Percentiles rank a stretch among this genome's conserved stretches.
phyloP scores from a whole-genome alignment of 2,113 vertebrate genomes.

The Clarias magur region DNA sequence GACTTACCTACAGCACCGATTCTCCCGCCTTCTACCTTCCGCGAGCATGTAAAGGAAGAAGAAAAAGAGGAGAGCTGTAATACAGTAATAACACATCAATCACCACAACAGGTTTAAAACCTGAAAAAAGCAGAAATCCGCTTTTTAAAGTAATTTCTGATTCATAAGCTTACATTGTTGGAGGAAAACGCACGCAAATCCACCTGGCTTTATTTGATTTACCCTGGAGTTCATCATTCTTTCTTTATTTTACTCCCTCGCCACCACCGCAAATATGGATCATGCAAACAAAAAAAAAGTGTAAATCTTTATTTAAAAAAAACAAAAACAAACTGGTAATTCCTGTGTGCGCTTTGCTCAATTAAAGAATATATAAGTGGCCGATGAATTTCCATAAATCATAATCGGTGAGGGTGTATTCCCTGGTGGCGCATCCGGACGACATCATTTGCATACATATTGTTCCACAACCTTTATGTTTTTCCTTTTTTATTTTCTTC shows the following conservation, averaged over 20 bases:
- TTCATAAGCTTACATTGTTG: neutral
- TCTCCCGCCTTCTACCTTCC: neutral
- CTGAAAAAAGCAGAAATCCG: neutral
- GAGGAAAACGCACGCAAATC: neutral
- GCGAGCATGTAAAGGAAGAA: neutral
- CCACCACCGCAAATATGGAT: neutral
- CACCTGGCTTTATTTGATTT: constrained; percentile 15
- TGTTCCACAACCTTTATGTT: constrained; percentile 67
- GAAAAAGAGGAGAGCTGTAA: neutral
- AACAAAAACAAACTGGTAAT: constrained; percentile 41
- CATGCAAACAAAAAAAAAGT: neutral
- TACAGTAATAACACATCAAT: neutral
- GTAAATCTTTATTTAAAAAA: constrained; percentile 26
- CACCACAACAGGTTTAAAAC: neutral
- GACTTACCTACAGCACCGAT: too few species aligned
- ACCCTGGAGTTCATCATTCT: neutral
- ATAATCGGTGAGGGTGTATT: constrained; percentile 58
- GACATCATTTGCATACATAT: constrained; percentile 76
- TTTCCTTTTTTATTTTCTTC: constrained; percentile 32
- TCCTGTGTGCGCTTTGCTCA: constrained; percentile 47
- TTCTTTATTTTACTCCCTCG: neutral
- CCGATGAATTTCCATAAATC: constrained; percentile 54
- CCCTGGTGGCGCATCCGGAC: constrained; percentile 48
- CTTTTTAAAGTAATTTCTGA: constrained; percentile 10
- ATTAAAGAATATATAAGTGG: constrained; percentile 61